Base-by-base conservation (phyloP, 1,140 invertebrate species). In the Ruditapes philippinarum region DNA sequence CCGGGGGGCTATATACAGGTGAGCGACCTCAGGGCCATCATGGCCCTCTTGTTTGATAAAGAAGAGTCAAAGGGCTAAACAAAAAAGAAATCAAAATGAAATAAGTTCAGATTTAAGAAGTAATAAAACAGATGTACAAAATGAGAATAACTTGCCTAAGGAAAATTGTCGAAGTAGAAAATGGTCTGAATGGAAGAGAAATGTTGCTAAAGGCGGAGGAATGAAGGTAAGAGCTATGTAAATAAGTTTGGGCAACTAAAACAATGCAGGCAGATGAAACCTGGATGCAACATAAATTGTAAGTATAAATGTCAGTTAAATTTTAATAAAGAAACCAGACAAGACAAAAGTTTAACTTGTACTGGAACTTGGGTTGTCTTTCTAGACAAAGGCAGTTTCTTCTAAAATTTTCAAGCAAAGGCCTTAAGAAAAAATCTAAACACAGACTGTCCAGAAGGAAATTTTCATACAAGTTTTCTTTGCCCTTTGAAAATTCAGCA, bases 181-280 rank as follows among this genome's bases (percentile, higher is more conserved):
- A 45, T 40, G 80, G 45, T 19, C 5, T 19, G 33, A 83, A 65
- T 83, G 80, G 80, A 83, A 83, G 19, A 83, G 80, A 60, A 83
- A 62, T 36, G 28, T 68, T 19, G 42, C 40, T 0, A 83, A 83
- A 28, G 80, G 25, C 9, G 33, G 22, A 65, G 80, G 40, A 68
- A 65, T 83, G 33, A 83, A 83, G 57, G 80, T 22, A 83, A 83
- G 40, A 70, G 38, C 36, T 83, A 83, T 45, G 42, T 83, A 0
- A 65, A 38, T 49, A 65, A 65, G 36, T n/a, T 22, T 38, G 57
- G 80, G 4, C 25, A 83, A 25, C 7, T 42, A 12, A 62, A 22
- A 68, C 22, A 25, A 45, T 17, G 11, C 9, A 62, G 80, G 19
- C 33, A 40, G 14, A 25, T 68, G 31, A 62, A 68, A 42, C 57